Evolutionary conservation across 2,113 vertebrate genomes (phyloP).

Genomic region (Colius striatus): DNA sequence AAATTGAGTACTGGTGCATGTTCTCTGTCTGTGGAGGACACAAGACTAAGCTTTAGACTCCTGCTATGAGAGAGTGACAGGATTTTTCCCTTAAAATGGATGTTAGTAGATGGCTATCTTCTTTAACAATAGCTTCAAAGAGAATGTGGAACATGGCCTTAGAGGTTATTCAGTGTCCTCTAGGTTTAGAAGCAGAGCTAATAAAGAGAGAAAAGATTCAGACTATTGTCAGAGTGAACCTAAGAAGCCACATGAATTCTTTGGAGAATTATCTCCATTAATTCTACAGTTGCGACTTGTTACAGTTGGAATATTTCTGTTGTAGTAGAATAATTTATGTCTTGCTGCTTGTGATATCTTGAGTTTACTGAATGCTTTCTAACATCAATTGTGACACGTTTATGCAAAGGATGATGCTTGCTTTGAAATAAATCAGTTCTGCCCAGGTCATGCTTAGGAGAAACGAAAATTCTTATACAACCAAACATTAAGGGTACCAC

Average conservation of each 20-base stretch:
- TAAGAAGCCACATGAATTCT: neutral
- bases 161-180: neutral
- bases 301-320: neutral
- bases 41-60: neutral
- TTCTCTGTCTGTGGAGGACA: neutral
- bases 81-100: neutral
- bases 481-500: neutral
- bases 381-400: neutral
- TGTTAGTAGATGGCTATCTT: neutral
- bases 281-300: neutral
- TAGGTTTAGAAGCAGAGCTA: neutral
- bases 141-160: neutral
- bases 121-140: neutral
- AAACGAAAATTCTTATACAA: neutral
- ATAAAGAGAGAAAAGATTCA: neutral
- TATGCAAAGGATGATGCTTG: neutral
- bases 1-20: neutral
- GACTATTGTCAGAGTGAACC: neutral
- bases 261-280: neutral
- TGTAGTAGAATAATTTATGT: neutral
- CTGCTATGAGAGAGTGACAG: neutral
- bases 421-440: neutral
- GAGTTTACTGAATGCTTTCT: neutral
- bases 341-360: neutral
- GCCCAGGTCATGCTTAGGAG: neutral